A percentile compares a stretch with the other conserved stretches of the same genome.
Evolutionary conservation across 2,888 invertebrate genomes (phyloP).

Genomic region (Drosophila nr. medialis): DNA sequence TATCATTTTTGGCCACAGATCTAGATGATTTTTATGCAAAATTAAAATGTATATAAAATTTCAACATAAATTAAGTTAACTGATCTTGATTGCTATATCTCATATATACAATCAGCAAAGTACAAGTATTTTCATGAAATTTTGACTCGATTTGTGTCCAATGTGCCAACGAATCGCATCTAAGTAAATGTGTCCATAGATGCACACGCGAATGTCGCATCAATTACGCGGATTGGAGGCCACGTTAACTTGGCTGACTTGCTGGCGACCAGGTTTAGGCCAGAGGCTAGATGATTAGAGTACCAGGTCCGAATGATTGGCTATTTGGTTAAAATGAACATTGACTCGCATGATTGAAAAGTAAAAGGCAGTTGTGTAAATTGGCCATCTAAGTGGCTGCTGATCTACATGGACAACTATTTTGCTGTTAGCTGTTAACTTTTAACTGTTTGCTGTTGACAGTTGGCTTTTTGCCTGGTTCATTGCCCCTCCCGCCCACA

Average conservation of each 20-base stretch:
- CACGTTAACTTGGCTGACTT: conserved; percentile 22
- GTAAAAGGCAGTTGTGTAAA: conserved; percentile 64
- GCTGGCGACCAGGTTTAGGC: conserved; percentile 22
- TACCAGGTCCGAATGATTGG: conserved; percentile 15
- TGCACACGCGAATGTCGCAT: conserved; percentile 73
- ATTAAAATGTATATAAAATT: not conserved
- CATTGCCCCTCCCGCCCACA: conserved; percentile 52
- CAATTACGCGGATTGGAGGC: conserved; percentile 57
- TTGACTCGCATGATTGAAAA: conserved; percentile 58
- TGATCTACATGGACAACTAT: conserved; percentile 24
- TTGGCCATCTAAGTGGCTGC: conserved; percentile 49
- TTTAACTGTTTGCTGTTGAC: conserved; percentile 1
- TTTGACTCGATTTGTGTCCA: not conserved
- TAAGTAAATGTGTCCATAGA: conserved; percentile 52
- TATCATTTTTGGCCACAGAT: not conserved
- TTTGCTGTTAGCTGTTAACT: conserved; percentile 4
- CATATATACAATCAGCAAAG: not conserved
- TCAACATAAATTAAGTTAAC: not conserved
- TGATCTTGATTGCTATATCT: not conserved
- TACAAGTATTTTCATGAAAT: not conserved
- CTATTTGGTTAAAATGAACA: conserved; percentile 51
- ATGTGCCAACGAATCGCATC: conserved; percentile 39
- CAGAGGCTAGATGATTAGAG: not conserved
- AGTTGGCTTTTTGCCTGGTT: conserved; percentile 39
- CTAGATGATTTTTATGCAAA: not conserved